Conservation (phyloP, 2,113 vertebrate species). For the Mystacornis crossleyi region DNA sequence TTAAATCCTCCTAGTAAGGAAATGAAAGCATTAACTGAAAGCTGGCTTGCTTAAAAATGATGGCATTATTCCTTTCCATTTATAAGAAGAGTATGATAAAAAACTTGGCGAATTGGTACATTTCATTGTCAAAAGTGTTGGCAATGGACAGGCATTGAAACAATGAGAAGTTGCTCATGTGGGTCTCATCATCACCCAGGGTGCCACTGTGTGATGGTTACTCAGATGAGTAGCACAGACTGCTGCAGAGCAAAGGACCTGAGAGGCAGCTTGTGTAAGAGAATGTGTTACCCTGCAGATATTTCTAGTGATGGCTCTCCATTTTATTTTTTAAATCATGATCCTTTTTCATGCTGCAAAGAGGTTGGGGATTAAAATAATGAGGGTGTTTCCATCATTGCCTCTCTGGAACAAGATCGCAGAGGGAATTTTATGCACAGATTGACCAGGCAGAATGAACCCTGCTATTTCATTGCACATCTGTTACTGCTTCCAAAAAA, state of each 20-base stretch:
- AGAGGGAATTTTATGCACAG: neutral
- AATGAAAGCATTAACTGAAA: neutral
- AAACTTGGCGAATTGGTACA: neutral
- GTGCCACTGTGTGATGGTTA: neutral
- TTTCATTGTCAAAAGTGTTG: neutral
- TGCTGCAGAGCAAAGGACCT: neutral
- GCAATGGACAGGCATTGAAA: neutral
- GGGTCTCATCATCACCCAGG: neutral
- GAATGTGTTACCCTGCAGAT: neutral
- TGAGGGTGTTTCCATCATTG: neutral
- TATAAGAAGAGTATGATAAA: neutral
- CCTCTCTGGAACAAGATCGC: neutral
- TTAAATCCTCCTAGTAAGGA: neutral
- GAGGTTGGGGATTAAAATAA: neutral
- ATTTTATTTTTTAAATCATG: neutral
- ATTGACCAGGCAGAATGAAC: neutral
- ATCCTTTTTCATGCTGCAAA: neutral
- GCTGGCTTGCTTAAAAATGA: neutral
- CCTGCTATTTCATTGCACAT: neutral
- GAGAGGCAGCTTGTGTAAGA: neutral
- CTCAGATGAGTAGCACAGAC: neutral
- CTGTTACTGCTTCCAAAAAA: neutral
- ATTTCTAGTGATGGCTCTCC: neutral
- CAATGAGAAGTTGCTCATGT: neutral
- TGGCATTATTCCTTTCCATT: neutral